phyloP scores from a whole-genome alignment of 2,797 vertebrate species.

The Propithecus deckenii region DNA sequence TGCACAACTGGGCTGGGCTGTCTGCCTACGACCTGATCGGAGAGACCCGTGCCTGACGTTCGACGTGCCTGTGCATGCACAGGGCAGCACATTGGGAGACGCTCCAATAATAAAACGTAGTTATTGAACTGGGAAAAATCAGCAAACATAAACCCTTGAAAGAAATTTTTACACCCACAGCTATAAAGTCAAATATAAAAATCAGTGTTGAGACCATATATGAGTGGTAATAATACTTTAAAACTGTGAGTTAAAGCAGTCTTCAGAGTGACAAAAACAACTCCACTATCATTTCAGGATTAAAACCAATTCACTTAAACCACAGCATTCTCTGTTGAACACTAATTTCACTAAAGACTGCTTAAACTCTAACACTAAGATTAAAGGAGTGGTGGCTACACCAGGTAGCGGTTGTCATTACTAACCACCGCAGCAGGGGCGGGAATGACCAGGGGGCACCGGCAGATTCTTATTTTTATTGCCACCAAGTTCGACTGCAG shows the following conservation, averaged over 20 bases:
- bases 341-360: conserved; percentile 40
- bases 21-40: neutral
- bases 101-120: neutral
- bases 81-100: neutral
- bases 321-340: conserved; percentile 26
- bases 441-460: neutral
- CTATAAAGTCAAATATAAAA: neutral
- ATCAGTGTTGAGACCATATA: neutral
- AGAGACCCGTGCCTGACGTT: neutral
- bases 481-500: conserved; percentile 23
- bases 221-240: neutral
- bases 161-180: neutral
- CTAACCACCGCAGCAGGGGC: neutral
- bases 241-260: neutral
- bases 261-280: neutral
- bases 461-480: conserved; percentile 71
- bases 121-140: neutral
- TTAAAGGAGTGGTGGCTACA: conserved; percentile 12
- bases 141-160: neutral
- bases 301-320: conserved; percentile 28
- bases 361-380: neutral
- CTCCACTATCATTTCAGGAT: conserved; percentile 20
- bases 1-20: neutral
- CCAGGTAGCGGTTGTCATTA: neutral
- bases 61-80: rapidly evolving